These are phyloP conservation scores for Flexamia atlantica DNA, from an alignment of 2,888 invertebrate species.

Conservation along the genomic window DNA sequence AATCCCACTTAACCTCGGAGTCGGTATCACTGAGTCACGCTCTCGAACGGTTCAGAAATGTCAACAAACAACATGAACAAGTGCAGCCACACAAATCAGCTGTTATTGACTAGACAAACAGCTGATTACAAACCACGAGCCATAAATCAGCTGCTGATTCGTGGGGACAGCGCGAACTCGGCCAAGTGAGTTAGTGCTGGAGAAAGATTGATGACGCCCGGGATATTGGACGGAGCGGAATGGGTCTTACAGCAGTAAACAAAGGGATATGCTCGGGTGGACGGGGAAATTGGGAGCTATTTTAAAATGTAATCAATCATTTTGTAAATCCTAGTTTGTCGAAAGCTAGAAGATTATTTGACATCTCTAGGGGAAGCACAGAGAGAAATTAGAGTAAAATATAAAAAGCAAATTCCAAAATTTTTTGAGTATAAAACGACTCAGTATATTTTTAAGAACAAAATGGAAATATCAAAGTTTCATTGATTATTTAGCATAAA, in stretches of 20 bases:
- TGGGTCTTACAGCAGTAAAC: not conserved
- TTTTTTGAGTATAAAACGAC: too few species aligned
- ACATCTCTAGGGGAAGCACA: too few species aligned
- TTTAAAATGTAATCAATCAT: too few species aligned
- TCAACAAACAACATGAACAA: slow-evolving; percentile 12
- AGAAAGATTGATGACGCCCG: not conserved
- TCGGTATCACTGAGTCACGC: not conserved
- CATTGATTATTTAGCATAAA: too few species aligned
- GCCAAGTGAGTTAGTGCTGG: not conserved
- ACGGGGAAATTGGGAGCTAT: not conserved
- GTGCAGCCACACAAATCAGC: slow-evolving; percentile 11
- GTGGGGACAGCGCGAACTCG: slow-evolving; percentile 14
- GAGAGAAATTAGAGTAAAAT: too few species aligned
- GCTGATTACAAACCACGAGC: slow-evolving; percentile 7
- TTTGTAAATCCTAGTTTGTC: too few species aligned
- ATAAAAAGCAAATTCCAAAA: too few species aligned
- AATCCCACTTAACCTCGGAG: not conserved
- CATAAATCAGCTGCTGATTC: slow-evolving; percentile 15
- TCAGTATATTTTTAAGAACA: too few species aligned
- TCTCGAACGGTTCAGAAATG: not conserved
- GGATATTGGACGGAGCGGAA: not conserved
- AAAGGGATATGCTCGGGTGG: not conserved
- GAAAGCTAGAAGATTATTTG: too few species aligned
- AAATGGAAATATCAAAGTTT: too few species aligned
- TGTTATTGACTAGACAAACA: slow-evolving; percentile 37